phyloP scores from a whole-genome alignment of 2,113 vertebrate genomes.

The Tricholaema leucomelas region DNA sequence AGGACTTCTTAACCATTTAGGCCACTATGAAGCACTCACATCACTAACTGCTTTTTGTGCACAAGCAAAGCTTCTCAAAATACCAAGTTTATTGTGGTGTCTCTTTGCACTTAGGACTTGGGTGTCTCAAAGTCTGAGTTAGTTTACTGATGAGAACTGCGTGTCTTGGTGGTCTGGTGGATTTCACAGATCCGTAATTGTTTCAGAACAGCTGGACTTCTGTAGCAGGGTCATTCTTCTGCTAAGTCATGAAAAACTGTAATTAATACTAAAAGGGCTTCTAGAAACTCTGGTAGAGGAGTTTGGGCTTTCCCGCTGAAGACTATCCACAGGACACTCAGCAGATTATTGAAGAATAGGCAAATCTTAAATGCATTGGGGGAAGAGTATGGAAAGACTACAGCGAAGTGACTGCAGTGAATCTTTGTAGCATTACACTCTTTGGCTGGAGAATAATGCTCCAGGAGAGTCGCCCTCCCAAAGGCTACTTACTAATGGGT shows the following conservation, averaged over 20 bases:
- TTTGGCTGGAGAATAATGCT: neutral
- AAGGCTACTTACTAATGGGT: neutral
- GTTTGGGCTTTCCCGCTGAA: neutral
- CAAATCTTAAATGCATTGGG: neutral
- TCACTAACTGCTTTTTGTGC: neutral
- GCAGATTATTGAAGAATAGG: neutral
- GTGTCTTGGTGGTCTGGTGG: neutral
- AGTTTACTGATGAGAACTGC: neutral
- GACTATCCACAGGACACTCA: neutral
- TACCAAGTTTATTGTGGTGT: neutral
- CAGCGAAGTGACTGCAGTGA: neutral
- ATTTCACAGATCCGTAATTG: neutral
- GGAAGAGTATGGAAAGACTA: neutral
- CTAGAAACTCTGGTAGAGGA: neutral
- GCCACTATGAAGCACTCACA: neutral
- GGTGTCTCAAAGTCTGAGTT: neutral
- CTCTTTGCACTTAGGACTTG: neutral
- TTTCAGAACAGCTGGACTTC: neutral
- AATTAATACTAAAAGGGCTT: neutral
- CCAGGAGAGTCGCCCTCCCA: neutral
- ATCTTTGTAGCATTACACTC: neutral
- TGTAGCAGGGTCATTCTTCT: neutral
- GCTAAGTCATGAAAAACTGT: neutral
- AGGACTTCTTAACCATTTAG: neutral
- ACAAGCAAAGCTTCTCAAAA: neutral